These are phyloP conservation scores for Cliona cf. orientalis DNA, from an alignment of 37 sponge, comb jelly and placozoan species.

Conservation along the genomic window DNA sequence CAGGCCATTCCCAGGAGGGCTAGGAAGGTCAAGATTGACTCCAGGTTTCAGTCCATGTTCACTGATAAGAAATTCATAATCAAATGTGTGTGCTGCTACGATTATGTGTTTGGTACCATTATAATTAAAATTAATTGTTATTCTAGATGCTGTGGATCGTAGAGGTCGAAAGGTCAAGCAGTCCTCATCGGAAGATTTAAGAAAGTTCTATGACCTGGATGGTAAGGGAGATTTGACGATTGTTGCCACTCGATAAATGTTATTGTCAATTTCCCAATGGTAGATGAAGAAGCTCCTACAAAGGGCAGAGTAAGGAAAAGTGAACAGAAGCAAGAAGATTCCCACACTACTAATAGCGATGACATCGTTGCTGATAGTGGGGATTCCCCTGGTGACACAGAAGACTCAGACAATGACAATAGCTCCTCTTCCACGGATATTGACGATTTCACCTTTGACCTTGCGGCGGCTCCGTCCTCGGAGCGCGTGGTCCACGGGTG, in stretches of 20 bases:
- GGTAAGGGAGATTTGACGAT: slow-evolving; percentile 22
- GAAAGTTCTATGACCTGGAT: slow-evolving; percentile 79
- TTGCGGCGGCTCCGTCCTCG: not conserved
- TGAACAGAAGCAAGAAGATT: not conserved
- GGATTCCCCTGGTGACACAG: not conserved
- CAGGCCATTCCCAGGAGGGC: slow-evolving; percentile 73
- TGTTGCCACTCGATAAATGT: no score
- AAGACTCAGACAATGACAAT: not conserved
- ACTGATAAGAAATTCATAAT: slow-evolving; percentile 78
- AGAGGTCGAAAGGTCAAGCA: slow-evolving; percentile 72
- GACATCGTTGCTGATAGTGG: not conserved
- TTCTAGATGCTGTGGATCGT: slow-evolving; percentile 74
- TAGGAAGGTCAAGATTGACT: slow-evolving; percentile 78
- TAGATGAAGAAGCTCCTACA: not conserved
- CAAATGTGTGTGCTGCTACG: slow-evolving; percentile 58
- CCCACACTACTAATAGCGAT: not conserved
- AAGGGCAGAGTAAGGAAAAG: not conserved
- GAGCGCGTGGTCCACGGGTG: slow-evolving; percentile 61
- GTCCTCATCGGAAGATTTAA: slow-evolving; percentile 77
- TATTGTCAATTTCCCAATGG: no score
- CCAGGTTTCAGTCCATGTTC: slow-evolving; percentile 89
- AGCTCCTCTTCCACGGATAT: slow-evolving; percentile 5
- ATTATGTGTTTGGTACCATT: not conserved
- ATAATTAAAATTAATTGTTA: not conserved
- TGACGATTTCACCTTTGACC: no score